Evolutionary conservation across 1,140 invertebrate species (phyloP).

Genomic region (Drosophila kanapiae): DNA sequence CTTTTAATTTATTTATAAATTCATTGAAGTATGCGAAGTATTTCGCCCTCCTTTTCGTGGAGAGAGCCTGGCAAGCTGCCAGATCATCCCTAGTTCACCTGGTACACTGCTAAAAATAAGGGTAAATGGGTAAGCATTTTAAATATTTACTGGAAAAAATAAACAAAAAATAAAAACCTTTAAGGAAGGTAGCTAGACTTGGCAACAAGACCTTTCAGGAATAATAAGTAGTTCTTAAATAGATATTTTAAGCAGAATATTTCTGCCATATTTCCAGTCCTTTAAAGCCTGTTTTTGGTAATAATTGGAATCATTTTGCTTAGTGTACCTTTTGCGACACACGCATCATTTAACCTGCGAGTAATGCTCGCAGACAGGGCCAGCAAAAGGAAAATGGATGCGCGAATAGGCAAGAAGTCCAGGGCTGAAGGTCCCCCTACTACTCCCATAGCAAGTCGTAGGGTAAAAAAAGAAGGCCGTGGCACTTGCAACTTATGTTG

Average conservation of each 20-base stretch:
- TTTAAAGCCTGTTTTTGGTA: neutral
- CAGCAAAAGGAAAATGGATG: slow-evolving; percentile 25
- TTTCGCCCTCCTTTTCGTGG: neutral
- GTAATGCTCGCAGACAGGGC: slow-evolving; percentile 36
- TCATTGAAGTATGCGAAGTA: slow-evolving; percentile 53
- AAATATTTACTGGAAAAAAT: neutral
- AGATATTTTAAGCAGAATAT: neutral
- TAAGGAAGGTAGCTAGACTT: fast-evolving
- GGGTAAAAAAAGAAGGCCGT: slow-evolving; percentile 11
- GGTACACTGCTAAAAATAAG: slow-evolving; percentile 11
- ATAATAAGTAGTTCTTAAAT: too few relatives aligned
- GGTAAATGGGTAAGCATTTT: too few relatives aligned
- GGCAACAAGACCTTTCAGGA: too few relatives aligned
- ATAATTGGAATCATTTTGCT: neutral
- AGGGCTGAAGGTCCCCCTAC: slow-evolving; percentile 1
- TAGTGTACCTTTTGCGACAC: slow-evolving; percentile 42
- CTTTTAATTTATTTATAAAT: slow-evolving; percentile 80
- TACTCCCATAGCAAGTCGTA: neutral
- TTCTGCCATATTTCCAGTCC: fast-evolving
- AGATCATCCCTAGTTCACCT: slow-evolving; percentile 43
- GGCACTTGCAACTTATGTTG: slow-evolving; percentile 79
- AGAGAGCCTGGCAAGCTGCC: slow-evolving; percentile 49
- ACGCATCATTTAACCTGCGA: slow-evolving; percentile 80
- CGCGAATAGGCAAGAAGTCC: slow-evolving; percentile 28
- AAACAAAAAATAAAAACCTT: neutral